phyloP scores from a whole-genome alignment of 2,888 invertebrate species.

The Acanthosepion pharaonis region DNA sequence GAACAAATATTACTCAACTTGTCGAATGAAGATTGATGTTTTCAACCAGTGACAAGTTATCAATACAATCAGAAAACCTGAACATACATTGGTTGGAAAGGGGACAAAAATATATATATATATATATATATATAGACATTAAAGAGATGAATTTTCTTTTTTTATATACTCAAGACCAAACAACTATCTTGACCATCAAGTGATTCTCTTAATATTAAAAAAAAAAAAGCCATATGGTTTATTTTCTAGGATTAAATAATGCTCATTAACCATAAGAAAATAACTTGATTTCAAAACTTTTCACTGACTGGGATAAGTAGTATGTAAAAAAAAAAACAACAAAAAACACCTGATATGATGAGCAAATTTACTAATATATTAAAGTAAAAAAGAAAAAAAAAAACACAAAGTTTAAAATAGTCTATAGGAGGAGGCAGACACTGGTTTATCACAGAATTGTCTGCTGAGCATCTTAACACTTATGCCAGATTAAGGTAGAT shows the following conservation, averaged over 20 bases:
- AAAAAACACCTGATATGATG: neutral
- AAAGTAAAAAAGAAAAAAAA: no score
- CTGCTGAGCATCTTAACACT: neutral
- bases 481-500: neutral
- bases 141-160: neutral
- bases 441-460: neutral
- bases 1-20: neutral
- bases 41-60: neutral
- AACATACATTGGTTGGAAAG: neutral
- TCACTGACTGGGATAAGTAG: no score
- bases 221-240: neutral
- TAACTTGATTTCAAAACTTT: neutral
- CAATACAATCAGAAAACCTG: neutral
- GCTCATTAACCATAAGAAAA: neutral
- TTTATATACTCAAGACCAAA: neutral
- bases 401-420: neutral
- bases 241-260: neutral
- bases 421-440: neutral
- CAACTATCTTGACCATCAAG: neutral
- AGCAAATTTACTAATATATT: no score
- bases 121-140: neutral
- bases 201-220: neutral
- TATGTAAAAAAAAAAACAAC: neutral
- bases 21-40: no score
- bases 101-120: neutral